These are phyloP conservation scores for Idaea aversata DNA, from an alignment of 2,888 invertebrate genomes.

Conservation along the genomic window DNA sequence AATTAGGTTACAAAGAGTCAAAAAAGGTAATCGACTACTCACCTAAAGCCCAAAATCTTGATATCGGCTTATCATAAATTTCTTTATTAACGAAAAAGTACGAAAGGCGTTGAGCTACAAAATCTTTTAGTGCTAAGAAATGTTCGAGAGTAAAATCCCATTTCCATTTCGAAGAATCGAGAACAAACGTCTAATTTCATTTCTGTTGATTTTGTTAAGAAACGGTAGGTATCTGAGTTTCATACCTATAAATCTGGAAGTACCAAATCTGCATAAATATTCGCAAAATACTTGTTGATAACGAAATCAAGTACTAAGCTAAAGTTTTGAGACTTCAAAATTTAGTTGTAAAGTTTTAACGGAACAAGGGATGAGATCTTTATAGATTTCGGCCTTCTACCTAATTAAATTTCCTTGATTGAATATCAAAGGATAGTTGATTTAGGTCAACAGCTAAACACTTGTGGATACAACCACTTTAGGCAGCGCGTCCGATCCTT, in stretches of 20 bases:
- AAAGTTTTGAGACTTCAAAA: not conserved
- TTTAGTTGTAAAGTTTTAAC: not conserved
- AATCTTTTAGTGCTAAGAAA: not conserved
- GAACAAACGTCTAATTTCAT: not conserved
- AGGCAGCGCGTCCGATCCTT: not conserved
- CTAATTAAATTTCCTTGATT: conserved; percentile 29
- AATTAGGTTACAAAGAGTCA: conserved; percentile 7
- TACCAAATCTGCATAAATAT: no score
- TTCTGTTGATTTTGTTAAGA: not conserved
- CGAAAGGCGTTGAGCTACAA: not conserved
- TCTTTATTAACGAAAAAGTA: conserved; percentile 11
- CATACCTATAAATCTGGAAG: no score
- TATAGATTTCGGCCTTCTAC: conserved; percentile 10
- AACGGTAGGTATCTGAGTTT: no score
- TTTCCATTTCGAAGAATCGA: not conserved
- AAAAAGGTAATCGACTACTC: not conserved
- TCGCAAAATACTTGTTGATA: no score
- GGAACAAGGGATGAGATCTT: not conserved
- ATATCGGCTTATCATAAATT: conserved; percentile 4
- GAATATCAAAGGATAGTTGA: conserved; percentile 34
- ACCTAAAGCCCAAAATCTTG: not conserved
- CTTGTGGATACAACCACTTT: conserved; percentile 21
- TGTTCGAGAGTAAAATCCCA: not conserved
- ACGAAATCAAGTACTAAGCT: not conserved
- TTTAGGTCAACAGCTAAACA: conserved; percentile 35